Evolutionary conservation across 2,888 invertebrate genomes (phyloP), one percentile per base, ranked within the genome.

Genomic region (Ectemnius continuus): DNA sequence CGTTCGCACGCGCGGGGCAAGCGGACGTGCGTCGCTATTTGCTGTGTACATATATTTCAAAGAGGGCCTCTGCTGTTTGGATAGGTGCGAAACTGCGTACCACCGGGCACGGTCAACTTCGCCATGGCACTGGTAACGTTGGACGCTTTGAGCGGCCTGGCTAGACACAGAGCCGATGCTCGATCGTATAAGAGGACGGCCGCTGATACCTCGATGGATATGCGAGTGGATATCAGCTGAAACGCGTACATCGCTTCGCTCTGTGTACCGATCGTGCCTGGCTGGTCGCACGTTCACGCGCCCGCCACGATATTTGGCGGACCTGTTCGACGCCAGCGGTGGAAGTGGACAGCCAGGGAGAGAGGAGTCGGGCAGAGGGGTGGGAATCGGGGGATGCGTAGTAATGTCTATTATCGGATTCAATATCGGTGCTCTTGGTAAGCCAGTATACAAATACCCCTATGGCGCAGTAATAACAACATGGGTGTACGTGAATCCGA

Each of bases 331-430:
- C 58, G 68, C 59, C 57, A 56, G 71, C 13, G 74, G 45, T 63
- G 48, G 60, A n/a, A 16, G 20, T 48, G 46, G 14, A 48, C n/a
- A 59, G 70, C 77, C 73, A 67, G 74, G 70, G n/a, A 13, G 23
- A 4, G 58, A 66, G 79, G 73, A 68, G 75, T 67, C 72, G 79
- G 66, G 73, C 74, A 73, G 52, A n/a, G 70, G 60, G 62, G 61
- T 36, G 18, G 85, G 16, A 68, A 56, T 36, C 28, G 70, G 78
- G 75, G 67, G 75, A 75, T 11, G 76, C 68, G 81, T 83, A 85
- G 86, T 88, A 88, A 88, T 88, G 88, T 89, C 90, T 89, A 90
- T 90, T 90, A 90, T 90, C 88, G 89, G 89, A 90, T 90, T 90
- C 88, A 89, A 90, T 90, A 89, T 90, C 89, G 87, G 86, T 88